These are phyloP conservation scores for Pantala flavescens DNA, from an alignment of 1,140 invertebrate genomes.

Conservation along the genomic window DNA sequence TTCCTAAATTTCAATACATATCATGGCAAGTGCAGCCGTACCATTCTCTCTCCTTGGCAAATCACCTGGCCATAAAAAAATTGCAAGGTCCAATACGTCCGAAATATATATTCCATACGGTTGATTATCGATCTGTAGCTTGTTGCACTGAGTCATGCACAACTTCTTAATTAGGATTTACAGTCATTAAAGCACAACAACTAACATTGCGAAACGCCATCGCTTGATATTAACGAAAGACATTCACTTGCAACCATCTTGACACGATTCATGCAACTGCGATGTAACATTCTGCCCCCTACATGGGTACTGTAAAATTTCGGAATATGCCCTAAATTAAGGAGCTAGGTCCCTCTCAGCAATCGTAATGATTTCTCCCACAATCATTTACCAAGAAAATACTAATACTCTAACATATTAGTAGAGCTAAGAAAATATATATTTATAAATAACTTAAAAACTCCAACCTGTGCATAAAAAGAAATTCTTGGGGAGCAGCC, in stretches of 20 bases:
- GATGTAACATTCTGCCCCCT: slow-evolving; percentile 21
- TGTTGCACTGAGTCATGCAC: neutral
- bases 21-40: slow-evolving; percentile 3
- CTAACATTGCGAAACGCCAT: neutral
- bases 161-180: neutral
- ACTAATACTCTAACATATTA: neutral
- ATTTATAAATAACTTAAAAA: slow-evolving; percentile 29
- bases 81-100: slow-evolving; percentile 3
- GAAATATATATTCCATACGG: neutral
- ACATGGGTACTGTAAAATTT: slow-evolving; percentile 9
- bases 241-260: slow-evolving; percentile 32
- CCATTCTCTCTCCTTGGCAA: slow-evolving; percentile 4
- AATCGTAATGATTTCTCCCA: neutral
- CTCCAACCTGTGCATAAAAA: slow-evolving; percentile 30
- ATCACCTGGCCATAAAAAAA: slow-evolving; percentile 9
- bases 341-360: neutral
- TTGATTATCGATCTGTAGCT: neutral
- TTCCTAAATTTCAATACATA: neutral
- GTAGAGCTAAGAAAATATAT: slow-evolving; percentile 2
- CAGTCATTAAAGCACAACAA: neutral
- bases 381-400: neutral
- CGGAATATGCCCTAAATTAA: slow-evolving; percentile 7
- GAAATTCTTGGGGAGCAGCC: slow-evolving; percentile 30
- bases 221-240: slow-evolving; percentile 25
- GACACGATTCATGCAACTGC: slow-evolving; percentile 30